Evolutionary conservation across 2,113 vertebrate species (phyloP).

Genomic region (Ginglymostoma cirratum): DNA sequence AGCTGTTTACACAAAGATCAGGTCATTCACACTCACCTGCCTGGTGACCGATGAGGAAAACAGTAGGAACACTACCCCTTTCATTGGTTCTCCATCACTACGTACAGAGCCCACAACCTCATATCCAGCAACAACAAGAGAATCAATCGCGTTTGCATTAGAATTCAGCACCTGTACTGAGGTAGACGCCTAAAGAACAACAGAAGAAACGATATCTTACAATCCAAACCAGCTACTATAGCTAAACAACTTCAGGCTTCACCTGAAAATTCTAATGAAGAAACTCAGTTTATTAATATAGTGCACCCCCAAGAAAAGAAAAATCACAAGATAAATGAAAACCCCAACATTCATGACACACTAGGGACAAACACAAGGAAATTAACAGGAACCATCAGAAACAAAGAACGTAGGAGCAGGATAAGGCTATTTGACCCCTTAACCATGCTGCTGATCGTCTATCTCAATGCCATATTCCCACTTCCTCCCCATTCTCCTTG

Average conservation of each 20-base stretch:
- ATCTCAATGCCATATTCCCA: no score
- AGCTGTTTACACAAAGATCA: not conserved
- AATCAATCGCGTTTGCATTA: slow-evolving; percentile 69
- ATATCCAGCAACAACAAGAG: slow-evolving; percentile 84
- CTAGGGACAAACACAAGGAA: not conserved
- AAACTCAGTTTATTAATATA: not conserved
- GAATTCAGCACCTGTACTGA: slow-evolving; percentile 74
- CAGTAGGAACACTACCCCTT: slow-evolving; percentile 91
- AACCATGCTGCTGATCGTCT: no score
- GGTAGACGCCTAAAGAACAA: slow-evolving; percentile 62
- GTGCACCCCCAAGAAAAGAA: not conserved
- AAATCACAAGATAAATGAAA: not conserved
- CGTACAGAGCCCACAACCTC: slow-evolving; percentile 87
- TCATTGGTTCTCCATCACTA: slow-evolving; percentile 96
- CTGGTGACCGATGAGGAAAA: slow-evolving; percentile 72
- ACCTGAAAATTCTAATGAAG: not conserved
- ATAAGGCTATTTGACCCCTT: no score
- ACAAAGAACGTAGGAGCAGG: no score
- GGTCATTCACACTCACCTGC: slow-evolving; percentile 62
- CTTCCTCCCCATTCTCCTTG: no score
- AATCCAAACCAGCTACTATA: not conserved
- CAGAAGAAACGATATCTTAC: slow-evolving; percentile 13
- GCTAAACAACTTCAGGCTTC: not conserved
- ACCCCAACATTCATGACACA: not conserved
- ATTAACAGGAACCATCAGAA: not conserved